Percentiles rank a stretch among this genome's conserved stretches.
Evolutionary conservation across 1,140 invertebrate species (phyloP).

Genomic region (Rhysida immarginata): DNA sequence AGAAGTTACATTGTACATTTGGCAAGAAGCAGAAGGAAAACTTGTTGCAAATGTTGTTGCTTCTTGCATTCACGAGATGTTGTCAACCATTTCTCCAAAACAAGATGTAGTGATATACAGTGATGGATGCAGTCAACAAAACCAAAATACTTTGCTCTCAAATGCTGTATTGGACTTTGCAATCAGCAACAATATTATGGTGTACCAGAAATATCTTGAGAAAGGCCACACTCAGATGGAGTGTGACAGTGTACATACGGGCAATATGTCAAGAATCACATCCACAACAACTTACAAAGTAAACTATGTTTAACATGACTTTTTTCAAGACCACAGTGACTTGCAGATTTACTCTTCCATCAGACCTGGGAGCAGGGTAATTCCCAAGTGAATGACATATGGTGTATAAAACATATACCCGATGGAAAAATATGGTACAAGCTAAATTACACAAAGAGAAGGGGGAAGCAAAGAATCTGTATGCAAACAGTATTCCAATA

Average conservation of each 20-base stretch:
- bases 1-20: slow-evolving; percentile 22
- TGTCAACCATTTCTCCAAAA: background rate
- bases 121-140: slow-evolving; percentile 24
- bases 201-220: slow-evolving; percentile 29
- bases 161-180: slow-evolving; percentile 24
- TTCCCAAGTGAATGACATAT: no score
- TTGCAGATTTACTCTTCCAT: no score
- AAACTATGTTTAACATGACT: no score
- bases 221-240: slow-evolving; percentile 32
- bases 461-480: no score
- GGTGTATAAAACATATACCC: no score
- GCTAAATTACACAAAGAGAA: no score
- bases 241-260: slow-evolving; percentile 27
- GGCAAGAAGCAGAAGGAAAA: slow-evolving; percentile 22
- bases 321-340: no score
- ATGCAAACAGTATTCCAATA: no score
- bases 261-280: no score
- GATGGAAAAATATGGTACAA: no score
- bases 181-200: slow-evolving; percentile 18
- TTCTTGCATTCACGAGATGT: slow-evolving; percentile 12
- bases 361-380: no score
- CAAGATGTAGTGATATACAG: slow-evolving; percentile 17
- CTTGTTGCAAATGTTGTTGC: slow-evolving; percentile 21
- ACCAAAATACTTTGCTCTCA: slow-evolving; percentile 22
- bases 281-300: no score